Percentiles rank a stretch among this genome's conserved stretches.
Evolutionary conservation across 2,888 invertebrate genomes (phyloP).

Genomic region (Orthosia gothica): DNA sequence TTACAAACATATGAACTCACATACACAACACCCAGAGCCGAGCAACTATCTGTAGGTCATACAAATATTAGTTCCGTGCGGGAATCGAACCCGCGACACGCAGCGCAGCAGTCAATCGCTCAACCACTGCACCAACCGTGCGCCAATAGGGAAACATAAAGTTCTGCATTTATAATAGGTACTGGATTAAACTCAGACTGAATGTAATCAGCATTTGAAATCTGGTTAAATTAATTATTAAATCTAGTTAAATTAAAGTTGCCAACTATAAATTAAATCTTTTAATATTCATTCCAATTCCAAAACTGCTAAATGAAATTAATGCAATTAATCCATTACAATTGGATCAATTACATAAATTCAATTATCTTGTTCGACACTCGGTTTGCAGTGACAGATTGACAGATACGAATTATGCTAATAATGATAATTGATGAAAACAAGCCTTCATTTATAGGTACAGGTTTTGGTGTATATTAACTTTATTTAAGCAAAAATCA

Average conservation of each 20-base stretch:
- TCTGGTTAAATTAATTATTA: neutral
- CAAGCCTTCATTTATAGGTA: neutral
- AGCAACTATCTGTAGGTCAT: too few species aligned
- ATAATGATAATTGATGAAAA: slow-evolving; percentile 43
- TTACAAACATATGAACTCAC: too few species aligned
- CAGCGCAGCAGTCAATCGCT: too few species aligned
- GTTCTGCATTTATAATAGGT: neutral
- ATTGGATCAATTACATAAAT: slow-evolving; percentile 48
- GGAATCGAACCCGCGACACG: too few species aligned
- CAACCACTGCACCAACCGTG: too few species aligned
- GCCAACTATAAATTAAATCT: neutral
- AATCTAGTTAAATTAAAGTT: neutral
- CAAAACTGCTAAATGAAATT: slow-evolving; percentile 25
- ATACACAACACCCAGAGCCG: too few species aligned
- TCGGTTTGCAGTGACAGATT: slow-evolving; percentile 50
- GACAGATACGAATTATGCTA: slow-evolving; percentile 49
- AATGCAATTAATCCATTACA: slow-evolving; percentile 32
- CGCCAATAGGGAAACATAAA: too few species aligned
- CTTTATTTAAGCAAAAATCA: neutral
- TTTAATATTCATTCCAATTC: slow-evolving; percentile 16
- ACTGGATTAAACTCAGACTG: neutral
- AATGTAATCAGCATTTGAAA: neutral
- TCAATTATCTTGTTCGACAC: slow-evolving; percentile 50
- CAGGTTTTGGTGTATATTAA: neutral
- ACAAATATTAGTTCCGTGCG: too few species aligned